Evolutionary conservation across 2,113 vertebrate genomes (phyloP), one percentile per base, ranked within the genome.

Genomic region (Anarhynchus alexandrinus): DNA sequence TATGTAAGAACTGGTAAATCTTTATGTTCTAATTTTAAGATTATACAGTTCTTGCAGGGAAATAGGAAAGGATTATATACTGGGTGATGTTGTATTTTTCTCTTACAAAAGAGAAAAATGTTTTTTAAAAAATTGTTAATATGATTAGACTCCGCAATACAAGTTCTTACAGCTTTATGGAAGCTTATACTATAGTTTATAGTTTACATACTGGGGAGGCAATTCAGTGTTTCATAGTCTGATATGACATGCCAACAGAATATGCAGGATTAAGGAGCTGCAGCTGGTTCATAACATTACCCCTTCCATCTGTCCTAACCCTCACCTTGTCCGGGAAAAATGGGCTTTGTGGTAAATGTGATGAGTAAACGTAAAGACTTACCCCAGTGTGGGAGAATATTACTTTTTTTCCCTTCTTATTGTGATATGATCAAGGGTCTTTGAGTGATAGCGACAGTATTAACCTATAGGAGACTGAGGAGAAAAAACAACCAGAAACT

Each of bases 81-180:
- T 45, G 27, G 9, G 7, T 59, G 19, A 10, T 62, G 23, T 17
- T 82, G 30, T 11, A 18, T 86, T 91, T 91, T 86, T 84, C 36
- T 84, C 20, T 69, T 38, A 14, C 29, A 87, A 34, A 73, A 81
- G 32, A 86, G 22, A 81, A 86, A 79, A 59, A 16, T 13, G 2
- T n/a, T 77, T 47, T 61, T 36, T 21, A 43, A n/a, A 30, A 7
- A 1, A 5, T 0, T 5, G 1, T 27, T 17, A 42, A 1, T 67
- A 70, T 36, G 57, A 54, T 71, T 74, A 29, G 26, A 43, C 36
- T 67, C 34, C 62, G 30, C 22, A 82, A 45, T 71, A 21, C 23
- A 36, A 45, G 17, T 85, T 92, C n/a, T 55, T 86, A 58, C 10
- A 80, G 16, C 32, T 86, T 93, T 32, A 15, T 20, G 29, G 45